Percentiles rank a stretch among this genome's conserved stretches.
Evolutionary conservation across 2,888 invertebrate species (phyloP).

Genomic region (Plusia festucae): DNA sequence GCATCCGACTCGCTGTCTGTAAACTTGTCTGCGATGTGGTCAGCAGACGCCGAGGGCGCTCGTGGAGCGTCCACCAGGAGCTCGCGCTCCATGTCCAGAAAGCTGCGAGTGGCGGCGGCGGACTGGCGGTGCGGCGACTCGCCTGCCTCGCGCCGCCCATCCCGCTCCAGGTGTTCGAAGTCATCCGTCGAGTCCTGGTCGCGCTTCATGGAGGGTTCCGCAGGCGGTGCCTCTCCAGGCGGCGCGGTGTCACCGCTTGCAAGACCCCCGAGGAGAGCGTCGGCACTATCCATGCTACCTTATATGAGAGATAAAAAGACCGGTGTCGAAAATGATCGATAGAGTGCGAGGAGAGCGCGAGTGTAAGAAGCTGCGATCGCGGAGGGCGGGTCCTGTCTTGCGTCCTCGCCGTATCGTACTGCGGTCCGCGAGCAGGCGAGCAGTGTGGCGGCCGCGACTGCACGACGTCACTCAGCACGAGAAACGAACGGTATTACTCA

Average conservation of each 20-base stretch:
- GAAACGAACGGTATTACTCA: constrained; percentile 85
- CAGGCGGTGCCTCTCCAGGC: constrained; percentile 46
- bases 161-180: constrained; percentile 93
- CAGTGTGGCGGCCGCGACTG: constrained; percentile 69
- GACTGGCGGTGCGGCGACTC: constrained; percentile 75
- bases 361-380: constrained; percentile 63
- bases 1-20: constrained; percentile 90
- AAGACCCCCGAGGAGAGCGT: constrained; percentile 76
- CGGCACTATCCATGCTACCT: constrained; percentile 77
- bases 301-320: constrained; percentile 60
- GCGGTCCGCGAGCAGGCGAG: constrained; percentile 72
- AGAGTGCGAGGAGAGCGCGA: constrained; percentile 72
- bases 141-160: constrained; percentile 78
- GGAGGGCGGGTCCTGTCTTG: constrained; percentile 78
- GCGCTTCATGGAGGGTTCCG: constrained; percentile 79
- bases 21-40: constrained; percentile 88
- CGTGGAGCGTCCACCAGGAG: constrained; percentile 78
- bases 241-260: constrained; percentile 76
- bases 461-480: constrained; percentile 85
- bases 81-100: constrained; percentile 87
- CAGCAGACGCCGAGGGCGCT: constrained; percentile 75
- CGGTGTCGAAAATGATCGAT: constrained; percentile 70
- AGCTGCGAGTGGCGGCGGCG: constrained; percentile 78
- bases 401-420: constrained; percentile 81
- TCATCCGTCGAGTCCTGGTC: constrained; percentile 93